Evolutionary conservation across 1,140 invertebrate genomes (phyloP), one percentile per base, ranked within the genome.

Genomic region (Drosophila subobscura): DNA sequence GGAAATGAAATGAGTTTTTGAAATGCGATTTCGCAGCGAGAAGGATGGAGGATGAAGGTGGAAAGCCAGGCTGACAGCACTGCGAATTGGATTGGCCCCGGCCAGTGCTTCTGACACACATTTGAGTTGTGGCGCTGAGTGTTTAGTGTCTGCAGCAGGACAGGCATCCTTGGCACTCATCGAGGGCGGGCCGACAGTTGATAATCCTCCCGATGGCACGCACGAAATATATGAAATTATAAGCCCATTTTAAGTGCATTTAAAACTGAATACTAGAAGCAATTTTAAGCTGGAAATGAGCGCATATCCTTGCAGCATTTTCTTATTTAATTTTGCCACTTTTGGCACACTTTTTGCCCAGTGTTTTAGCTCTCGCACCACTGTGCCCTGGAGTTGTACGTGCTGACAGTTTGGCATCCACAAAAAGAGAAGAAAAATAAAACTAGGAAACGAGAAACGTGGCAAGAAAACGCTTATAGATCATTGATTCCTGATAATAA

Each of bases 401-500:
- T 75, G 72, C 72, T 75, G 72, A 75, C 72, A 75, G 72, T 55
- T 66, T 57, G 44, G 64, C 44, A 68, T 40, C 33, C 64, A 46
- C 53, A 41, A 25, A 47, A 70, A 46, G 6, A 16, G 64, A 27
- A 67, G 1, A 1, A 20, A 1, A 20, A 20, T 0, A 20, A 0
- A 20, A 41, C 68, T 41, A 64, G 63, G 66, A 70, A 70, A 56
- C 66, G 64, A 22, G 76, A 51, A 55, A 71, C 64, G 72, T 61
- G 72, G 72, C 75, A 40, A 37, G 67, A 67, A 74, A 85, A 77
- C 77, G 41, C 83, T 78, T 72, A 76, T 88, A 86, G 83, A 86
- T 88, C 83, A 83, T 88, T 86, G 83, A 88, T 86, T 88, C 75
- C 25, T 60, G 78, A 86, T 88, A 88, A 83, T 79, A 88, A 88